Evolutionary conservation across 1,140 invertebrate genomes (phyloP).

Genomic region (Chrysomallon squamiferum): DNA sequence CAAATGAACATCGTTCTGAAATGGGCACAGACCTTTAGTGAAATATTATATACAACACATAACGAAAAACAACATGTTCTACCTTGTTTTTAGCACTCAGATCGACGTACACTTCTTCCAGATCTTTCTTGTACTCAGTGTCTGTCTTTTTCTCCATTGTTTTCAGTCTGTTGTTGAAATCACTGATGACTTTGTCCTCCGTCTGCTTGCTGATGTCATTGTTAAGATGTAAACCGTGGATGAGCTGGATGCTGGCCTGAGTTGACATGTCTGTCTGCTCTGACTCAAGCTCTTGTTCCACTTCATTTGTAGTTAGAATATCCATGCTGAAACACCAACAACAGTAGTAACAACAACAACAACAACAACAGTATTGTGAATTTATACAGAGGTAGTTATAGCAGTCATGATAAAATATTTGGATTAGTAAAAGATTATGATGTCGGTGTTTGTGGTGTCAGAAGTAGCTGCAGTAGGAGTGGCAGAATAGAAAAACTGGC

Average conservation of each 20-base stretch:
- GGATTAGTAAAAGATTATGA: no score
- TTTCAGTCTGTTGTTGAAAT: slow-evolving; percentile 29
- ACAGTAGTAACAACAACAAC: no score
- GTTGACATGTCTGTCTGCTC: slow-evolving; percentile 43
- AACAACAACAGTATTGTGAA: no score
- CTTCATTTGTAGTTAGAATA: slow-evolving; percentile 47
- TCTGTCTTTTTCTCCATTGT: slow-evolving; percentile 47
- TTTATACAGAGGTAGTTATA: no score
- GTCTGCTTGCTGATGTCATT: slow-evolving; percentile 43
- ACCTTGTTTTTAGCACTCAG: slow-evolving; percentile 60
- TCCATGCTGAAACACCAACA: slow-evolving; percentile 40
- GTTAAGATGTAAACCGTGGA: slow-evolving; percentile 46
- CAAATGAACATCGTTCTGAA: no score
- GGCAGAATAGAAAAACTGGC: no score
- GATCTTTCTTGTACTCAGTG: slow-evolving; percentile 49
- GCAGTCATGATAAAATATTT: no score
- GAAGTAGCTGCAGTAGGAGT: no score
- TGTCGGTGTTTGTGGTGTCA: no score
- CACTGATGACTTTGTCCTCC: slow-evolving; percentile 30
- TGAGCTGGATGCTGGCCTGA: slow-evolving; percentile 26
- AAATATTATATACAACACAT: no score
- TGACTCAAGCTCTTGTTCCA: slow-evolving; percentile 51
- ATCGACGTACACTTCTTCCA: slow-evolving; percentile 49
- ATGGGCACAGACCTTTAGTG: no score
- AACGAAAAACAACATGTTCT: no score